These are phyloP conservation scores for Lepus europaeus DNA, from an alignment of 2,113 vertebrate genomes.

Conservation along the genomic window DNA sequence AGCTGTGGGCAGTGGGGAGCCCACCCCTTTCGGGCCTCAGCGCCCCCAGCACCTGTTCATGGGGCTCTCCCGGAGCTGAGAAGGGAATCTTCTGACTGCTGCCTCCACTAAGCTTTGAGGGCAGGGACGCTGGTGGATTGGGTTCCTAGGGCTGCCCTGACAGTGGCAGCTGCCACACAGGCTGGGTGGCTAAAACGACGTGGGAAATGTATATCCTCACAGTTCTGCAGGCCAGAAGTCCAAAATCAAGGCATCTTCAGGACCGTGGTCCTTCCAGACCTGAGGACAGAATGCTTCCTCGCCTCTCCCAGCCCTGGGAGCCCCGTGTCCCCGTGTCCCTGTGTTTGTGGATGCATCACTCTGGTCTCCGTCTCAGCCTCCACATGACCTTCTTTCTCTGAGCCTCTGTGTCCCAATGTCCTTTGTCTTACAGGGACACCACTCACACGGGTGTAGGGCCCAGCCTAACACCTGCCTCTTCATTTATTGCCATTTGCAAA, in stretches of 20 bases:
- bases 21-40: neutral
- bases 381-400: neutral
- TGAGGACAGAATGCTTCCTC: neutral
- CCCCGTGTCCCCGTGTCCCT: neutral
- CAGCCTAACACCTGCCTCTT: neutral
- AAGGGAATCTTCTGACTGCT: neutral
- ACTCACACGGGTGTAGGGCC: neutral
- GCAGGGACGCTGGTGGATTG: neutral
- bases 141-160: neutral
- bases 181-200: neutral
- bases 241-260: neutral
- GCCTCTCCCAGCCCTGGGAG: neutral
- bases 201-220: neutral
- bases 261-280: rapidly evolving
- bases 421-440: neutral
- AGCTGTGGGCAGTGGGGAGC: neutral
- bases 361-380: neutral
- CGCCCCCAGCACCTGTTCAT: neutral
- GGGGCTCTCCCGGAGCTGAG: rapidly evolving
- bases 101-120: neutral
- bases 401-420: neutral
- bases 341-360: neutral
- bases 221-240: neutral
- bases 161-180: neutral
- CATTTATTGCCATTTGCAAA: neutral